Conservation (phyloP, 2,113 vertebrate species). For the Saguinus midas region DNA sequence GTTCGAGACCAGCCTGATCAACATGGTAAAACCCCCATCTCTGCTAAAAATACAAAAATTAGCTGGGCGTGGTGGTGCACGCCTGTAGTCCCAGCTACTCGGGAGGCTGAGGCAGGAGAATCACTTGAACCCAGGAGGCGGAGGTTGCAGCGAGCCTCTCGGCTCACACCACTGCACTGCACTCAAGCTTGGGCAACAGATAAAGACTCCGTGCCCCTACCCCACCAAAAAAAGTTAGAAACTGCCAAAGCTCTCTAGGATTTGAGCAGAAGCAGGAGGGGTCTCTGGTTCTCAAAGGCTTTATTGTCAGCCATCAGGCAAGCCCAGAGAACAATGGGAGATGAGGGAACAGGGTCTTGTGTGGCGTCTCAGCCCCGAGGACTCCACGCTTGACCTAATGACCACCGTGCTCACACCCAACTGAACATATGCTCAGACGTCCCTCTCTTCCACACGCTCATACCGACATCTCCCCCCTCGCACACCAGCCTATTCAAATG, state of each 20-base stretch:
- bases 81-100: too few species aligned
- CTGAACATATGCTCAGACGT: not conserved
- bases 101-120: too few species aligned
- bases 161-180: too few species aligned
- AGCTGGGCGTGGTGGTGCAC: too few species aligned
- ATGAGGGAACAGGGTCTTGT: not conserved
- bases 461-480: rapidly evolving
- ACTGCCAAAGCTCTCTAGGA: not conserved
- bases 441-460: not conserved
- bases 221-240: not conserved
- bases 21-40: too few species aligned
- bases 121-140: too few species aligned
- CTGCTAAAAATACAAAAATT: too few species aligned
- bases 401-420: not conserved
- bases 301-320: not conserved
- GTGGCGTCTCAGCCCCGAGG: not conserved
- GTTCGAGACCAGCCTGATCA: too few species aligned
- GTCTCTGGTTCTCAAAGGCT: not conserved
- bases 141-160: too few species aligned
- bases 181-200: too few species aligned
- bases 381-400: not conserved
- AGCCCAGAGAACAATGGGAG: not conserved
- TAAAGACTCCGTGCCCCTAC: not conserved
- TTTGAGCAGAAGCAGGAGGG: not conserved
- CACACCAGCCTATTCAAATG: not conserved